Evolutionary conservation across 2,888 invertebrate genomes (phyloP).

Genomic region (Sarcophaga carnaria): DNA sequence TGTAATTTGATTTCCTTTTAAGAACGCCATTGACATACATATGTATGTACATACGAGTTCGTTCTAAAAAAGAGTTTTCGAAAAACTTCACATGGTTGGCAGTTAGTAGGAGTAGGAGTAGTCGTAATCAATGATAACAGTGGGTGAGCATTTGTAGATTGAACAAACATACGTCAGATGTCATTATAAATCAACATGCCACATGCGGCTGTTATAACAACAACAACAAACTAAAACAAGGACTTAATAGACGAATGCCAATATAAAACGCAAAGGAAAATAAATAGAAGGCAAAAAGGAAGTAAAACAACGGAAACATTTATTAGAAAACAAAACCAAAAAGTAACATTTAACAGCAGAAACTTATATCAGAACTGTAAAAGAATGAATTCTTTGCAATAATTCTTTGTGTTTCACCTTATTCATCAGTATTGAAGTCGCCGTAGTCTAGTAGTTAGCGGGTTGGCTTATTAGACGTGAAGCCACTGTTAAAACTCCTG

Average conservation of each 20-base stretch:
- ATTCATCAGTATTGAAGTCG: background rate
- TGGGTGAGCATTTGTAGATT: conserved; percentile 51
- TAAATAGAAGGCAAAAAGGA: background rate
- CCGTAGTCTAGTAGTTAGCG: too few species aligned
- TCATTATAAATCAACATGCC: conserved; percentile 65
- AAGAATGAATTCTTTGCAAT: background rate
- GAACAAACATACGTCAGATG: conserved; percentile 55
- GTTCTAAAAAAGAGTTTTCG: background rate
- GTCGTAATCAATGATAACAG: conserved; percentile 68
- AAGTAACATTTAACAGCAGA: background rate
- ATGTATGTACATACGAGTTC: background rate
- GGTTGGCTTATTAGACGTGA: too few species aligned
- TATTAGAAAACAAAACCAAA: background rate
- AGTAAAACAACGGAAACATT: background rate
- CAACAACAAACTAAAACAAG: conserved; percentile 14
- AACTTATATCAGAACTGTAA: conserved; percentile 25
- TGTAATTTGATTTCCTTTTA: conserved; percentile 12
- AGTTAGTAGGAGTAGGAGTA: conserved; percentile 21
- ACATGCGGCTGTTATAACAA: conserved; percentile 15
- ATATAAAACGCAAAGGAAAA: background rate
- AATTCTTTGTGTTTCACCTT: background rate
- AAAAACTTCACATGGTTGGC: conserved; percentile 5
- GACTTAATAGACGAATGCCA: conserved; percentile 30
- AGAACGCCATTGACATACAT: background rate
- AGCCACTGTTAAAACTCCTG: too few species aligned